phyloP scores from a whole-genome alignment of 2,113 vertebrate species.

The Paradisaea rubra region DNA sequence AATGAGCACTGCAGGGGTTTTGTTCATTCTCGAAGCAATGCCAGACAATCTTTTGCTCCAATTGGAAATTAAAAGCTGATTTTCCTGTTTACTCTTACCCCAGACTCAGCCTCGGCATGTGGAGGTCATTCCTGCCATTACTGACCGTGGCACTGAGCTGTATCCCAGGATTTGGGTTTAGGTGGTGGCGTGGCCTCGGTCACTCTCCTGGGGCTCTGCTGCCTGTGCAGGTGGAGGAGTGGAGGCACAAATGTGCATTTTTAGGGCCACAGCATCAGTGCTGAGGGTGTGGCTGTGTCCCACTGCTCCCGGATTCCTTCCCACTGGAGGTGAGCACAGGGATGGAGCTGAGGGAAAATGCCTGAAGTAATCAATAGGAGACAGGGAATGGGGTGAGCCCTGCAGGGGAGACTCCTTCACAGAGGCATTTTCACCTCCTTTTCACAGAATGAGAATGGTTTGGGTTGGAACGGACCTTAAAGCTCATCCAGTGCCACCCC shows the following conservation, averaged over 20 bases:
- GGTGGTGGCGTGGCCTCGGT: neutral
- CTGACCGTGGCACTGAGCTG: neutral
- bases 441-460: neutral
- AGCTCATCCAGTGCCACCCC: neutral
- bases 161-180: neutral
- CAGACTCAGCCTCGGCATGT: neutral
- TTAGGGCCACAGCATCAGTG: neutral
- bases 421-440: accelerated
- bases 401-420: neutral
- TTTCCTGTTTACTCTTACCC: neutral
- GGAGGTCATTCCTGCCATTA: neutral
- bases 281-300: neutral
- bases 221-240: neutral
- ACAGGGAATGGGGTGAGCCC: neutral
- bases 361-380: accelerated
- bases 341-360: neutral
- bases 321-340: neutral
- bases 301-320: neutral
- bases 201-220: neutral
- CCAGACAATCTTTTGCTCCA: neutral
- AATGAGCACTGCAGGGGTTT: neutral
- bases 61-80: neutral
- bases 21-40: neutral
- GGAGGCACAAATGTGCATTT: neutral
- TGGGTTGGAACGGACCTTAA: neutral